These are phyloP conservation scores for Forbesichthys papilliferus DNA, from an alignment of 2,113 vertebrate genomes.

Conservation along the genomic window DNA sequence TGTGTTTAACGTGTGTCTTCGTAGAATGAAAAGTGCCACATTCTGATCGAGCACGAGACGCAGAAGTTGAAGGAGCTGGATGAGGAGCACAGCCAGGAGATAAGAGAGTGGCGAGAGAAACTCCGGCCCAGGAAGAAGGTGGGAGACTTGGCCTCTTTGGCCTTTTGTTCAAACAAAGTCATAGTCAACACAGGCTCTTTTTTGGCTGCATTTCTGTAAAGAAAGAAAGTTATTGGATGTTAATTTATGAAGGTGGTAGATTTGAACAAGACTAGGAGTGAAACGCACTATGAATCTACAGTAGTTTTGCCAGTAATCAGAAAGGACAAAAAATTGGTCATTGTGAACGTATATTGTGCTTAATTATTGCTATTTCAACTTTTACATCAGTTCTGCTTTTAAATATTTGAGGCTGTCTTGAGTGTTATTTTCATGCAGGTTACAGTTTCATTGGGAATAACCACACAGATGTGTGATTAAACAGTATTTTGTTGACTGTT, in stretches of 20 bases:
- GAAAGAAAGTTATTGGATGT: not conserved
- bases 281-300: too few relatives aligned
- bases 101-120: constrained; percentile 97
- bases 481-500: not conserved
- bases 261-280: too few relatives aligned
- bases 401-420: too few relatives aligned
- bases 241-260: too few relatives aligned
- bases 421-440: too few relatives aligned
- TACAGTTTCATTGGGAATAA: too few relatives aligned
- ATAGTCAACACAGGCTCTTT: not conserved
- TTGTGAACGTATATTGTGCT: too few relatives aligned
- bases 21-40: constrained; percentile 98
- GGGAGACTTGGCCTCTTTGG: constrained; percentile 4
- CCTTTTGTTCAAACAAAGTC: not conserved
- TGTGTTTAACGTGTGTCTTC: constrained; percentile 44
- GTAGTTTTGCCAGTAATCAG: too few relatives aligned
- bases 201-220: not conserved
- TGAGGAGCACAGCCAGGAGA: constrained; percentile 92
- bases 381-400: too few relatives aligned
- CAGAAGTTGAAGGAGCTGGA: constrained; percentile 98
- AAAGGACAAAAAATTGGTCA: too few relatives aligned
- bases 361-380: too few relatives aligned
- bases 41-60: constrained; percentile 96
- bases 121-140: constrained; percentile 97
- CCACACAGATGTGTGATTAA: not conserved